Percentiles rank a stretch among this genome's conserved stretches.
Conservation (phyloP, 2,888 invertebrate species). For the Aspidapion aeneum region DNA sequence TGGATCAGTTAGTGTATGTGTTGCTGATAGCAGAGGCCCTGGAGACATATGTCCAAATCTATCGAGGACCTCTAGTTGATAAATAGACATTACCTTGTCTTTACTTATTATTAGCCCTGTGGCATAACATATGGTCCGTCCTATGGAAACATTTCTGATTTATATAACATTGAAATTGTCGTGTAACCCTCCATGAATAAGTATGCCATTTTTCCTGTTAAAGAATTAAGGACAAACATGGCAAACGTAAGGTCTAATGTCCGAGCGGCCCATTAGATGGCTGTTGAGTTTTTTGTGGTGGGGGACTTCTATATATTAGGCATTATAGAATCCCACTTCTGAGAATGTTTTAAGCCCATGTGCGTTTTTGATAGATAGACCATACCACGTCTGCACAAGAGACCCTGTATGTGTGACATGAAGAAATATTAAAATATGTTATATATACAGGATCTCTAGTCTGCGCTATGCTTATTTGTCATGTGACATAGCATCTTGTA, state of each 20-base stretch:
- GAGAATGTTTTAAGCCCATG: too few species aligned
- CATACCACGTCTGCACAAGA: too few species aligned
- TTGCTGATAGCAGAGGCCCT: too few species aligned
- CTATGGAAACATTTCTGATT: slow-evolving; percentile 51
- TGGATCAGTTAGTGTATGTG: too few species aligned
- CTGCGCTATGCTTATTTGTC: too few species aligned
- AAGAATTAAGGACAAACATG: slow-evolving; percentile 47
- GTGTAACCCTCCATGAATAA: slow-evolving; percentile 41
- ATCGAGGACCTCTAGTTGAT: too few species aligned
- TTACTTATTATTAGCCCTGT: slow-evolving; percentile 47
- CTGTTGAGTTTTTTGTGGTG: slow-evolving; percentile 49
- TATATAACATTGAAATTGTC: slow-evolving; percentile 47
- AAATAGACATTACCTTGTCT: slow-evolving; percentile 32
- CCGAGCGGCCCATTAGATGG: slow-evolving; percentile 49
- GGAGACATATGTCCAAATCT: too few species aligned
- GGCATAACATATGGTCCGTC: slow-evolving; percentile 50
- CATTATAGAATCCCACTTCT: slow-evolving; percentile 46
- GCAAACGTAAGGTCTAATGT: slow-evolving; percentile 45
- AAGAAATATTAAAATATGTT: too few species aligned
- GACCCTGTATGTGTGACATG: too few species aligned
- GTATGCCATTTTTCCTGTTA: slow-evolving; percentile 41
- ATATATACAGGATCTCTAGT: too few species aligned
- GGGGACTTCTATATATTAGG: slow-evolving; percentile 46
- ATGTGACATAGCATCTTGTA: too few species aligned
- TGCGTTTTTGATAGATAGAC: too few species aligned